Percentiles rank a stretch among this genome's conserved stretches.
phyloP scores from a whole-genome alignment of 1,140 invertebrate species.

The Hyles euphorbiae region DNA sequence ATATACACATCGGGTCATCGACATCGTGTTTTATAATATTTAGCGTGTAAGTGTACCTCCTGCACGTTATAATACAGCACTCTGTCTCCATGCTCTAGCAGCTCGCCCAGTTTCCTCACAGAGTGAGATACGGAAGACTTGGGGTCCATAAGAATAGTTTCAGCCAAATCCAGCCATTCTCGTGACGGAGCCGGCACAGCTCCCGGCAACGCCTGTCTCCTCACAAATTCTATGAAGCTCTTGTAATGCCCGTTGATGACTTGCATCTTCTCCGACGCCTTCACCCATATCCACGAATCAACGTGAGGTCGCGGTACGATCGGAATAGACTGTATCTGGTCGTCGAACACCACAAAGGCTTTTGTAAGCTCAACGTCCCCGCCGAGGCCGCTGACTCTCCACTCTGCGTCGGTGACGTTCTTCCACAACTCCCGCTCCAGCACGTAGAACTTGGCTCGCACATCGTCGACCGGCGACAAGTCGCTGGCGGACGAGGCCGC shows the following conservation, averaged over 20 bases:
- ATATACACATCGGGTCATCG: no score
- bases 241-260: conserved; percentile 77
- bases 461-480: conserved; percentile 67
- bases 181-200: conserved; percentile 65
- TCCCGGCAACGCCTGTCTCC: conserved; percentile 65
- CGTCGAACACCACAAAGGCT: conserved; percentile 75
- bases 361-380: conserved; percentile 75
- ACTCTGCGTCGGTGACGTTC: conserved; percentile 61
- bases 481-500: conserved; percentile 38
- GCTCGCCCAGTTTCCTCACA: conserved; percentile 70
- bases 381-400: conserved; percentile 57
- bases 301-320: conserved; percentile 56
- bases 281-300: conserved; percentile 77
- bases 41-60: conserved; percentile 71
- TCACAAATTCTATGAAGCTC: conserved; percentile 77
- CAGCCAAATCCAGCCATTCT: conserved; percentile 79
- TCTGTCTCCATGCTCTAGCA: conserved; percentile 76
- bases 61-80: conserved; percentile 77
- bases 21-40: no score
- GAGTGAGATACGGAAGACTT: conserved; percentile 71
- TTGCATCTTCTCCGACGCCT: conserved; percentile 72
- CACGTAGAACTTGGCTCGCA: conserved; percentile 75
- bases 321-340: conserved; percentile 59
- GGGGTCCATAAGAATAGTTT: conserved; percentile 77
- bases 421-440: conserved; percentile 72